Percentiles rank a stretch among this genome's conserved stretches.
Evolutionary conservation across 2,113 vertebrate genomes (phyloP).

Genomic region (Callithrix jacchus): DNA sequence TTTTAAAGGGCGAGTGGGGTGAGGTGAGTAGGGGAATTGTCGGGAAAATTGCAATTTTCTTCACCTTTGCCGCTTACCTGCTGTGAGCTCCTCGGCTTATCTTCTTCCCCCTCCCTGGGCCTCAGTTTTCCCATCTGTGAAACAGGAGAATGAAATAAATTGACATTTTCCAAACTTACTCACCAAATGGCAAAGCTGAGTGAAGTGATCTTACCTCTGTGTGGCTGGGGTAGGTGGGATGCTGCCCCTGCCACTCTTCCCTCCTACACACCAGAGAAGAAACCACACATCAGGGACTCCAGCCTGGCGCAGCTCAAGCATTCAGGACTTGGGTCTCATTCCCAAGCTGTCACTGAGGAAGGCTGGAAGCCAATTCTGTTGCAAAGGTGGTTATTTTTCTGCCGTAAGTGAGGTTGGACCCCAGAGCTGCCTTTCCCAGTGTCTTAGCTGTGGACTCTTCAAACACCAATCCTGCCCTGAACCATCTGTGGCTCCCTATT

Average conservation of each 20-base stretch:
- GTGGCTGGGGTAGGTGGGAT: not conserved
- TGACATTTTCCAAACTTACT: not conserved
- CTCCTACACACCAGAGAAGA: not conserved
- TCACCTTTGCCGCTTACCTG: not conserved
- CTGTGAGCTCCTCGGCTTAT: not conserved
- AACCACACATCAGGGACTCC: accelerated
- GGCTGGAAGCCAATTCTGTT: accelerated
- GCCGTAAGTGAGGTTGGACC: not conserved
- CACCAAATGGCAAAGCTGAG: not conserved
- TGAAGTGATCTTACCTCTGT: accelerated
- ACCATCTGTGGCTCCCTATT: accelerated
- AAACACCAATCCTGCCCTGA: not conserved
- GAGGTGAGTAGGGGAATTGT: not conserved
- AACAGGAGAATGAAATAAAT: not conserved
- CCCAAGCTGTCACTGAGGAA: accelerated
- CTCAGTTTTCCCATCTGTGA: not conserved
- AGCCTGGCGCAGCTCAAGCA: not conserved
- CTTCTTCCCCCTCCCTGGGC: no score
- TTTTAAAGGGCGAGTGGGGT: not conserved
- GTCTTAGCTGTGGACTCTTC: not conserved
- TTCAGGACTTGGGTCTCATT: not conserved
- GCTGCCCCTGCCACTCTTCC: no score
- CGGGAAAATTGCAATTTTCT: not conserved
- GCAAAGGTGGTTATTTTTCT: not conserved
- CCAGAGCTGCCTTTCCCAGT: not conserved